A percentile compares a stretch with the other conserved stretches of the same genome.
These are phyloP conservation scores for Strigamia maritima DNA, from an alignment of 2,888 invertebrate genomes.

Conservation along the genomic window DNA sequence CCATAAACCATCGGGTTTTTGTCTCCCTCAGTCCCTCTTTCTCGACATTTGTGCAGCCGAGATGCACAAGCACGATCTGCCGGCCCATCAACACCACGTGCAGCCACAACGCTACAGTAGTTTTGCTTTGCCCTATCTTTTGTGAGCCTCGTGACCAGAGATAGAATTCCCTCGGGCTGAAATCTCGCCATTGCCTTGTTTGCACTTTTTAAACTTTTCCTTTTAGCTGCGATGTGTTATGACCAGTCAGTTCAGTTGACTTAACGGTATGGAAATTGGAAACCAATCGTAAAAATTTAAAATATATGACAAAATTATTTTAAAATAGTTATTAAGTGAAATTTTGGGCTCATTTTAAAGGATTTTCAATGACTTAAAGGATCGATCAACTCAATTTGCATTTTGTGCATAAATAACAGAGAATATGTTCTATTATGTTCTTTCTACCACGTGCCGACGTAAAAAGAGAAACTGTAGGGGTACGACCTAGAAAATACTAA, in stretches of 20 bases:
- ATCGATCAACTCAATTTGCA: not conserved
- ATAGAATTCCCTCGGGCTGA: slow-evolving; percentile 19
- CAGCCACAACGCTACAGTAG: slow-evolving; percentile 10
- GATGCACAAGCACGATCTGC: slow-evolving; percentile 20
- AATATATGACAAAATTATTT: too few species aligned
- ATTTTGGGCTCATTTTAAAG: too few species aligned
- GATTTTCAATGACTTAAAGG: not conserved
- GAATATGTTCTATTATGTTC: not conserved
- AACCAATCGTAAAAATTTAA: too few species aligned
- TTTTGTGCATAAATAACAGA: not conserved
- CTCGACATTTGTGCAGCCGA: slow-evolving; percentile 4
- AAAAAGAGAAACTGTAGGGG: not conserved
- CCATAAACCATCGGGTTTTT: slow-evolving; percentile 29
- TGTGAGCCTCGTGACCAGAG: not conserved
- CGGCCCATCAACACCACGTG: slow-evolving; percentile 32
- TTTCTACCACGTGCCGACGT: not conserved
- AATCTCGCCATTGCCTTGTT: not conserved
- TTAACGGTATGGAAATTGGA: not conserved
- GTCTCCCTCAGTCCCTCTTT: slow-evolving; percentile 17
- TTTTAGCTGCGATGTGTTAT: not conserved
- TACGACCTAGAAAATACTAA: not conserved
- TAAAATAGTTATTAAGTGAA: not conserved
- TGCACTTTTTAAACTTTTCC: not conserved
- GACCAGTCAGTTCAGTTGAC: not conserved
- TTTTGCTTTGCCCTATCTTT: slow-evolving; percentile 20